Evolutionary conservation across 2,797 vertebrate species (phyloP).

Genomic region (Staurois parvus): DNA sequence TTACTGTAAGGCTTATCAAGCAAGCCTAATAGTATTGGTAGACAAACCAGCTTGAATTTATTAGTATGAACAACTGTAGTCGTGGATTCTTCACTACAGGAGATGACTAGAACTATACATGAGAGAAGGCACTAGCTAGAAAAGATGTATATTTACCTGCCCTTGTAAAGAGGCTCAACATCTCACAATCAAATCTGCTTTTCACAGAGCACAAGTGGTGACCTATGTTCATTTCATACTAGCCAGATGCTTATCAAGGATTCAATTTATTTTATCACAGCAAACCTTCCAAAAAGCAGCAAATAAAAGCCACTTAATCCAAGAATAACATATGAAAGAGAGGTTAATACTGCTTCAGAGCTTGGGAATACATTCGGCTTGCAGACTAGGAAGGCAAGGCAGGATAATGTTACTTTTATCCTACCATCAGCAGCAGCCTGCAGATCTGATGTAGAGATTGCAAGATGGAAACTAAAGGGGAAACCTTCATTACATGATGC

Average conservation of each 20-base stretch:
- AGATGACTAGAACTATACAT: not conserved
- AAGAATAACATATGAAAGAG: constrained; percentile 38
- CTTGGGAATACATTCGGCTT: constrained; percentile 30
- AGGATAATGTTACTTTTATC: constrained; percentile 41
- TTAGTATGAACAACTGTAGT: not conserved
- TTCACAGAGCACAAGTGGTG: constrained; percentile 23
- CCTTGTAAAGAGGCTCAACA: constrained; percentile 12
- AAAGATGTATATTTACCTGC: constrained; percentile 16
- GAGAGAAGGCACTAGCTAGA: not conserved
- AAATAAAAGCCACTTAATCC: constrained; percentile 57
- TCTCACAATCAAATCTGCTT: constrained; percentile 37
- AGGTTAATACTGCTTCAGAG: constrained; percentile 44
- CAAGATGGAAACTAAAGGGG: constrained; percentile 15
- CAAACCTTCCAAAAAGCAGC: constrained; percentile 51
- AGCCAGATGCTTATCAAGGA: constrained; percentile 52
- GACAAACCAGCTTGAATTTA: not conserved
- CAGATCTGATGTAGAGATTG: constrained; percentile 39
- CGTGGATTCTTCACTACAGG: not conserved
- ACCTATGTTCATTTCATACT: constrained; percentile 48
- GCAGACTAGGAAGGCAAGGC: constrained; percentile 1
- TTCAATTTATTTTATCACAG: constrained; percentile 58
- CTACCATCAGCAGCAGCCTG: constrained; percentile 20
- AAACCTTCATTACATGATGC: constrained; percentile 37
- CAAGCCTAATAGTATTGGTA: not conserved
- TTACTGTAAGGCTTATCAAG: too few relatives aligned